Percentiles rank a stretch among this genome's conserved stretches.
Evolutionary conservation across 1,140 invertebrate species (phyloP).

Genomic region (Cephus cinctus): DNA sequence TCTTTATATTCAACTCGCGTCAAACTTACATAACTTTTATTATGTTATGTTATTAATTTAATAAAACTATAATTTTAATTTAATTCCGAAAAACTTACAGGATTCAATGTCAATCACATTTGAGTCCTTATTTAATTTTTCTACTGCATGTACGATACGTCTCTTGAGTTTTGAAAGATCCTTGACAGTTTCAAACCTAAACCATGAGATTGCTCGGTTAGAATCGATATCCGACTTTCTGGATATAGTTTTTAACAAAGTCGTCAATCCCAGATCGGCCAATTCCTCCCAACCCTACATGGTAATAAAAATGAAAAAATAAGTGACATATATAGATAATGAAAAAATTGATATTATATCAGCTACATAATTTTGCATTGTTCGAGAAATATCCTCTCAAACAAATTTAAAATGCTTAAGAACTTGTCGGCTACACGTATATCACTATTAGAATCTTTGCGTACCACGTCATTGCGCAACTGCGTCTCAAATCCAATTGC

Average conservation of each 20-base stretch:
- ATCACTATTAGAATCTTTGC: conserved; percentile 16
- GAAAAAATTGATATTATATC: too few relatives aligned
- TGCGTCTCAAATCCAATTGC: conserved; percentile 39
- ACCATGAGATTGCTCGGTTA: conserved; percentile 20
- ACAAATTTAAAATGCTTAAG: not conserved
- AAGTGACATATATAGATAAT: too few relatives aligned
- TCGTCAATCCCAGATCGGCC: conserved; percentile 30
- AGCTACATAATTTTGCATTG: too few relatives aligned
- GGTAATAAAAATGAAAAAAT: too few relatives aligned
- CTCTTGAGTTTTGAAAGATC: conserved; percentile 42
- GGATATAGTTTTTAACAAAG: conserved; percentile 19
- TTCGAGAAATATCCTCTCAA: too few relatives aligned
- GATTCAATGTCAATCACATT: too few relatives aligned
- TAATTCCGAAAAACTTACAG: too few relatives aligned
- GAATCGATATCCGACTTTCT: conserved; percentile 18
- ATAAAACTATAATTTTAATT: too few relatives aligned
- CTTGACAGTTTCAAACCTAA: conserved; percentile 26
- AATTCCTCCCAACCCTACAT: conserved; percentile 47
- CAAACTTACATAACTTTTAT: too few relatives aligned
- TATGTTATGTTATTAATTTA: too few relatives aligned
- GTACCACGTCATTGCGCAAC: conserved; percentile 35
- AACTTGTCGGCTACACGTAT: not conserved
- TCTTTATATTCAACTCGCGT: too few relatives aligned
- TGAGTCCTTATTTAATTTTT: too few relatives aligned
- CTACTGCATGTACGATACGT: conserved; percentile 34